phyloP scores from a whole-genome alignment of 1,140 invertebrate genomes.

The Uloborus diversus region DNA sequence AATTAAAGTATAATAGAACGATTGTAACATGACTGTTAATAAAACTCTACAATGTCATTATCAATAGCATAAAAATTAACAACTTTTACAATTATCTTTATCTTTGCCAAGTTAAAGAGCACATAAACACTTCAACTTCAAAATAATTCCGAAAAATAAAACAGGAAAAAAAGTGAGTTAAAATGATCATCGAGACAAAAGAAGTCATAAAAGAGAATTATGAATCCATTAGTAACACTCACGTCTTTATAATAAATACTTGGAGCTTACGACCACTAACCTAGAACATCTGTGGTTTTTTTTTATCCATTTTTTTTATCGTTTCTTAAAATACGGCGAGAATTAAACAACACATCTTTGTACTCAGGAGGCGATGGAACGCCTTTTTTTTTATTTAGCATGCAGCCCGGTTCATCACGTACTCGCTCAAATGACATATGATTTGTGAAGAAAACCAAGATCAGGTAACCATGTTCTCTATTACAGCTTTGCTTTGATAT shows the following conservation, averaged over 20 bases:
- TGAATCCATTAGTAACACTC: slow-evolving; percentile 43
- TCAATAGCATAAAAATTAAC: no score
- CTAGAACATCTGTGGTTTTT: background rate
- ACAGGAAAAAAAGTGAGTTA: no score
- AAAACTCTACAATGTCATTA: no score
- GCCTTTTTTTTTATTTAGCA: slow-evolving; percentile 23
- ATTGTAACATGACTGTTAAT: no score
- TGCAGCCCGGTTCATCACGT: slow-evolving; percentile 28
- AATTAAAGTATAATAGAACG: no score
- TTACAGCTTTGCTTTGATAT: background rate
- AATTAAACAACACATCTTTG: background rate
- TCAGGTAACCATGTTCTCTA: background rate
- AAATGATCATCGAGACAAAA: background rate
- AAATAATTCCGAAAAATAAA: no score
- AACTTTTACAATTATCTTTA: no score
- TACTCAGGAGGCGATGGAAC: background rate
- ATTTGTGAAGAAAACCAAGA: slow-evolving; percentile 43
- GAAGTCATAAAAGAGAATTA: slow-evolving; percentile 13
- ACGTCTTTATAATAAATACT: slow-evolving; percentile 36
- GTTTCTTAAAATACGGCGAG: no score
- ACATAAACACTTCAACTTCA: no score
- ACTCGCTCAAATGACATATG: background rate
- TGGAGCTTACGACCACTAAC: slow-evolving; percentile 3
- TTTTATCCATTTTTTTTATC: background rate
- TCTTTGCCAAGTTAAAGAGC: no score